These are phyloP conservation scores for Epistrophe grossulariae DNA, from an alignment of 2,888 invertebrate species.

Conservation along the genomic window DNA sequence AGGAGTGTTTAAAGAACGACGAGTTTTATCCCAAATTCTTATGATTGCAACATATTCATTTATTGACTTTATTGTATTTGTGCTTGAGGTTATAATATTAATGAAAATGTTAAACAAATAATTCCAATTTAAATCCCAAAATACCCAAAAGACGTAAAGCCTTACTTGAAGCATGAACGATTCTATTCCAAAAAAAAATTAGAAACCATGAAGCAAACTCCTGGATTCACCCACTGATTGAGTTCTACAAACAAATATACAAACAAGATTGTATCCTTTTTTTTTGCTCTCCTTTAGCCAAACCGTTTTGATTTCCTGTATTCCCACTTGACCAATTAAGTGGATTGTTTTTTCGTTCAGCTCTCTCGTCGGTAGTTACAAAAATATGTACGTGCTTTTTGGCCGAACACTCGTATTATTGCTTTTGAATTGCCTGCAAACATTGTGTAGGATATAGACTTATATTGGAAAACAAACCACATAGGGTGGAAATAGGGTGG, in stretches of 20 bases:
- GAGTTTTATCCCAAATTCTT: too few relatives aligned
- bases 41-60: too few relatives aligned
- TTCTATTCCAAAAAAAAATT: too few relatives aligned
- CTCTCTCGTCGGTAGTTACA: not conserved
- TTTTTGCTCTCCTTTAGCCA: not conserved
- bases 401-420: not conserved
- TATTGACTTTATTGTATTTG: too few relatives aligned
- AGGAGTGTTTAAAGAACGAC: too few relatives aligned
- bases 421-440: constrained; percentile 1
- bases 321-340: constrained; percentile 21
- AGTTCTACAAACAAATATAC: not conserved
- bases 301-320: constrained; percentile 14
- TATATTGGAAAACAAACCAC: not conserved
- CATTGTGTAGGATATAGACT: not conserved
- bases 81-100: too few relatives aligned
- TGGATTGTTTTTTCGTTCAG: constrained; percentile 7
- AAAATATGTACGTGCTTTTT: not conserved
- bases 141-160: too few relatives aligned
- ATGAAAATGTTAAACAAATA: too few relatives aligned
- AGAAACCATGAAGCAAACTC: not conserved
- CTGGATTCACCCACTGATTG: not conserved
- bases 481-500: too few relatives aligned
- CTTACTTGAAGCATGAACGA: too few relatives aligned
- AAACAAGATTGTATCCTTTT: not conserved
- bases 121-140: too few relatives aligned